Base-by-base conservation (phyloP, 2,888 invertebrate genomes). In the Sesamia inferens region DNA sequence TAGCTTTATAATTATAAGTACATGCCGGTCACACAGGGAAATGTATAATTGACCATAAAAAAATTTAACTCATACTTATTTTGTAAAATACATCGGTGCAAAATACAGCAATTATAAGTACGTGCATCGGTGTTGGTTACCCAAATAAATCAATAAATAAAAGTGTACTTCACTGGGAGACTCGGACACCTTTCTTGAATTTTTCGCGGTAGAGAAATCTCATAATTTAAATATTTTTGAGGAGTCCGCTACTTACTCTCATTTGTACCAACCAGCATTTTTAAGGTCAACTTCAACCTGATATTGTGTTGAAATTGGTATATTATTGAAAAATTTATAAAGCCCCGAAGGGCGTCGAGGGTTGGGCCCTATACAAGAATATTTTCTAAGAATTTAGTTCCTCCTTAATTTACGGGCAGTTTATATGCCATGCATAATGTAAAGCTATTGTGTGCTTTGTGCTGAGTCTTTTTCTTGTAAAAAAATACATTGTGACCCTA, bases 291-390 rank as follows among this genome's bases (percentile, higher is more conserved):
- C 86, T 86, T 83, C 84, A 89, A 90, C 88, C 87, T 87, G 89
- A 90, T 92, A 90, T 91, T 90, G 88, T 90, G 90, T 89, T 86
- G 89, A 90, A 91, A 91, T 91, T 90, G 91, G 90, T 89, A 87
- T 83, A 90, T 91, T 90, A 90, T 91, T 91, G 88, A 87, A 90
- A 89, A 89, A 87, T 88, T 85, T 90, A 89, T 87, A 88, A 88
- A 88, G 83, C 81, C 76, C 78, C 82, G 79, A 84, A 88, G 87
- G 88, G 86, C 77, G 68, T 69, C 48, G 79, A 86, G 87, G 87
- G 85, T 82, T n/a, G 70, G 65, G 68, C 82, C 84, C 85, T 77
- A 77, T 74, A 69, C 78, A 75, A 83, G 81, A 79, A 82, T 78
- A 84, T 87, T 76, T 83, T 79, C 81, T 76, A 82, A 85, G 79